Conservation (phyloP, 2,113 vertebrate species). For the Kryptolebias marmoratus region DNA sequence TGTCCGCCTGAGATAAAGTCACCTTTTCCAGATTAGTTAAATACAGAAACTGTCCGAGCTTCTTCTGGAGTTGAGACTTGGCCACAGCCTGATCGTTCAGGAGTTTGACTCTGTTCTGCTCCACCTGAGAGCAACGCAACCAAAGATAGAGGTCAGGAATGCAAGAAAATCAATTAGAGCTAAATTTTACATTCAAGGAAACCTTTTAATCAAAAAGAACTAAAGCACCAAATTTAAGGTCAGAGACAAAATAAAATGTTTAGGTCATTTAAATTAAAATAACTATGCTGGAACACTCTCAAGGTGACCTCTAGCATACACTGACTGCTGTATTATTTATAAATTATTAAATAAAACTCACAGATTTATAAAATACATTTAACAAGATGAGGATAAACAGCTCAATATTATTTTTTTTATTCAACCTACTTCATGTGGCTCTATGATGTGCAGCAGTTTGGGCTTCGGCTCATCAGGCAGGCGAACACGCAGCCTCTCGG, state of each 20-base stretch:
- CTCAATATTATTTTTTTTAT: neutral
- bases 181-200: neutral
- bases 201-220: neutral
- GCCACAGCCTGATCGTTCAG: constrained; percentile 95
- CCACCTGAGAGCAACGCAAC: constrained; percentile 82
- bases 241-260: no score
- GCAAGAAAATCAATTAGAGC: neutral
- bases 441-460: constrained; percentile 94
- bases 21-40: constrained; percentile 98
- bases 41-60: constrained; percentile 95
- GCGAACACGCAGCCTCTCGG: constrained; percentile 91
- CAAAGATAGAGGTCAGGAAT: constrained; percentile 11
- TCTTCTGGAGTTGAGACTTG: constrained; percentile 96
- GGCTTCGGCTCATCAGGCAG: constrained; percentile 93
- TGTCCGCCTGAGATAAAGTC: constrained; percentile 4
- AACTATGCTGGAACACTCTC: no score
- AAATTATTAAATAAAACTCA: no score
- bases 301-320: no score
- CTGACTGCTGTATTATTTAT: no score
- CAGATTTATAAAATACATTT: neutral
- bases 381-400: neutral
- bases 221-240: no score
- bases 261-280: no score
- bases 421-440: constrained; percentile 89
- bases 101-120: constrained; percentile 94